phyloP scores from a whole-genome alignment of 2,797 vertebrate genomes.

The Mormyrus proboscirostris region DNA sequence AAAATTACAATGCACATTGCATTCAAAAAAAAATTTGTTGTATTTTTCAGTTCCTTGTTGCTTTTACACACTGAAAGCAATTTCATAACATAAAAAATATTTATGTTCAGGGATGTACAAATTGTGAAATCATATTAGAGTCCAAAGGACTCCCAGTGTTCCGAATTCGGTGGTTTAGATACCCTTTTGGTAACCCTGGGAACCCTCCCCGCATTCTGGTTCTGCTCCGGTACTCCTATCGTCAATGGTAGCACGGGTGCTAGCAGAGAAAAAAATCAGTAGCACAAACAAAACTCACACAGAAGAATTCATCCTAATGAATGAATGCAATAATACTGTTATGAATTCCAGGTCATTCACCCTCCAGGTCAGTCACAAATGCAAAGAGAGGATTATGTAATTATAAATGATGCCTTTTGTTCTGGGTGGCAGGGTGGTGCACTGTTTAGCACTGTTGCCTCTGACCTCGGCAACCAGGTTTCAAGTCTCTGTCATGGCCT shows the following conservation, averaged over 20 bases:
- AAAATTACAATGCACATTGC: neutral
- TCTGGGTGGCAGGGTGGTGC: neutral
- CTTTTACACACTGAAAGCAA: neutral
- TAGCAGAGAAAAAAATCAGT: neutral
- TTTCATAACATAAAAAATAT: neutral
- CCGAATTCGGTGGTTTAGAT: neutral
- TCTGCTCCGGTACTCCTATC: neutral
- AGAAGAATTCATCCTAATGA: neutral
- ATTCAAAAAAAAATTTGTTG: neutral
- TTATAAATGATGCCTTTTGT: neutral
- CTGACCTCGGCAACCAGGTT: neutral
- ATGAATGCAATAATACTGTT: neutral
- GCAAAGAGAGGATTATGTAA: neutral
- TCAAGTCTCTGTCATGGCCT: neutral
- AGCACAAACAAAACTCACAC: neutral
- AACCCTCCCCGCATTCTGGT: neutral
- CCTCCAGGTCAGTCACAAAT: neutral
- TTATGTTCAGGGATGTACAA: neutral
- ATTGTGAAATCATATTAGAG: neutral
- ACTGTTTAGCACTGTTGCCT: neutral
- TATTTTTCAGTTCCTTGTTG: neutral
- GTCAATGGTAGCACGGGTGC: neutral
- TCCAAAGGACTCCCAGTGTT: neutral
- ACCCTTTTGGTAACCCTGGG: neutral
- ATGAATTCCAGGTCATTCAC: neutral